Percentiles rank a stretch among this genome's conserved stretches.
These are phyloP conservation scores for Psix sp. DNA, from an alignment of 1,140 invertebrate species.

Conservation along the genomic window DNA sequence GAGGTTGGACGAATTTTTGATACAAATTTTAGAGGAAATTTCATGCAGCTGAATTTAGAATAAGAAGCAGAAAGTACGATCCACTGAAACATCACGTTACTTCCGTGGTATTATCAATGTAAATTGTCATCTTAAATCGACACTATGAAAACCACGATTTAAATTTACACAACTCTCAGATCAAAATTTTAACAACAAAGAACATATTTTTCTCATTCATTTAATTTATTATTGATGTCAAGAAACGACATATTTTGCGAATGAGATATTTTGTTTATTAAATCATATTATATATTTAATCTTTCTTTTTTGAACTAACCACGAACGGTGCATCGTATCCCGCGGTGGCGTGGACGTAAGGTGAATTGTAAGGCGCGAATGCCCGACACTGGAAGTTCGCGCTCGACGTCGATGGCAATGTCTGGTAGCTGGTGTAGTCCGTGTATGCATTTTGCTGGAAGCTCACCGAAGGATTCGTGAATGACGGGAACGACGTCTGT, in stretches of 20 bases:
- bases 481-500: slow-evolving; percentile 69
- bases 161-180: too few species aligned
- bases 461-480: slow-evolving; percentile 51
- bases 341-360: slow-evolving; percentile 50
- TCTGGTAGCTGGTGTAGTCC: slow-evolving; percentile 65
- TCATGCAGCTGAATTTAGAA: slow-evolving; percentile 21
- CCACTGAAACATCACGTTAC: too few species aligned
- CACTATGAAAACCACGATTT: too few species aligned
- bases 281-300: too few species aligned
- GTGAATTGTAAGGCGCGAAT: slow-evolving; percentile 68
- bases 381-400: slow-evolving; percentile 68
- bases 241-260: too few species aligned
- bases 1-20: slow-evolving; percentile 47
- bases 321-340: slow-evolving; percentile 68
- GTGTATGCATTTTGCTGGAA: slow-evolving; percentile 61
- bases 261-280: too few species aligned
- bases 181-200: too few species aligned
- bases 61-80: too few species aligned
- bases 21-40: slow-evolving; percentile 40
- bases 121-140: too few species aligned
- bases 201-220: too few species aligned
- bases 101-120: too few species aligned
- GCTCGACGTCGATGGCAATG: slow-evolving; percentile 70
- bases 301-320: slow-evolving; percentile 5
- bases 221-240: too few species aligned